Base-by-base conservation (phyloP, 2,797 vertebrate genomes). In the Sebastolobus altivelis region DNA sequence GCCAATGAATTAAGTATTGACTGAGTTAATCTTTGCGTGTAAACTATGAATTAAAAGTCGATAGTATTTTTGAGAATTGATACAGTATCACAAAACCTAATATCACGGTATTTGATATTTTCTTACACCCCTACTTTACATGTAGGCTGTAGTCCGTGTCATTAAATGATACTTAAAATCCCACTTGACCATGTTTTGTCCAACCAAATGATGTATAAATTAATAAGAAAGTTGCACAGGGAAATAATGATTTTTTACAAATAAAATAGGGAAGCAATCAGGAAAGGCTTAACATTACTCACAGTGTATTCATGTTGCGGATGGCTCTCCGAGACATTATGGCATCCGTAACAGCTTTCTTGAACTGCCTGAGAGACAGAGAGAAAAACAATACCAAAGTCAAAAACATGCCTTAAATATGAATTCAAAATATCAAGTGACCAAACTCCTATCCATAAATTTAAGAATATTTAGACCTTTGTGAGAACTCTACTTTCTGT, bases 241-340 rank as follows among this genome's bases (percentile, higher is more conserved):
- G 6, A 55, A 65, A 37, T 25, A 43, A n/a, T 1, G 0, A 10
- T 33, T 27, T 72, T 72, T 38, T 11, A 35, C 7, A 56, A 14
- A 49, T 58, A 14, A 25, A 52, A 37, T 1, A 20, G 4, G 49
- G 49, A 52, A 2, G 5, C 10, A n/a, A 58, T 20, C 9, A 16
- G 12, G 6, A 25, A 59, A 37, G 3, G 13, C 4, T 35, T 7
- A 43, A 75, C 16, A 43, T 65, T 8, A 96, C 98, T 97, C 90
- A 99, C 98, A 99, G 95, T 0, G 98, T 99, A 87, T 99, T 99
- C 98, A 99, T 99, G 93, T 99, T 99, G 86, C 98, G 97, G 80
- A 99, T 99, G 68, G 98, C 98, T 73, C 98, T 95, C 55, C 98
- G 96, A 6, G 98, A 99, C 98, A 99, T 99, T 89, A 99, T 98